These are phyloP conservation scores for Atherinomorus stipes DNA, from an alignment of 2,113 vertebrate genomes.

Conservation along the genomic window DNA sequence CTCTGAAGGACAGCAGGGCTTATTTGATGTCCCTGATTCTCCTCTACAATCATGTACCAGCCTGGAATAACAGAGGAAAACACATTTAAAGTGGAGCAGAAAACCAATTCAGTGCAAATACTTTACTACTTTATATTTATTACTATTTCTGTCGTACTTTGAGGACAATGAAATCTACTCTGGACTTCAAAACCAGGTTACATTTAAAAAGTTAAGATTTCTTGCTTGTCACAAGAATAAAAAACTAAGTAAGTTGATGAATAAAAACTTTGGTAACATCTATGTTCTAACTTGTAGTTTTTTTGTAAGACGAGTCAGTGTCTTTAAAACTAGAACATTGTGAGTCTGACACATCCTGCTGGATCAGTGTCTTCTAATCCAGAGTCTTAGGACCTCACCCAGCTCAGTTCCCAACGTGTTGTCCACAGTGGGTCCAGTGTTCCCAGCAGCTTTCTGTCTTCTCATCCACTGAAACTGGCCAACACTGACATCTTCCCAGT, in stretches of 20 bases:
- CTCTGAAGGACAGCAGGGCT: conserved; percentile 77
- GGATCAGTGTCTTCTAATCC: not conserved
- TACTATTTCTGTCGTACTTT: no score
- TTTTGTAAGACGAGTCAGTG: not conserved
- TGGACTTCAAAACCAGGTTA: not conserved
- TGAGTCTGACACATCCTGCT: not conserved
- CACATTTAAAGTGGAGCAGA: not conserved
- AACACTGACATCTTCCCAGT: conserved; percentile 76
- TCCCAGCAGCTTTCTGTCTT: conserved; percentile 59
- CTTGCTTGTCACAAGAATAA: not conserved
- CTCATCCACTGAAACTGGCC: conserved; percentile 78
- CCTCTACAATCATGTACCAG: conserved; percentile 80
- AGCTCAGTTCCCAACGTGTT: conserved; percentile 74
- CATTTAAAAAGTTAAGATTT: not conserved
- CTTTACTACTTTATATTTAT: not conserved
- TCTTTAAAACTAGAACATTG: not conserved
- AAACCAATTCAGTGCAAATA: fast-evolving
- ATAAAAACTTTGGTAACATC: no score
- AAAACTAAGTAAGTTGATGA: not conserved
- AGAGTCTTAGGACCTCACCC: conserved; percentile 56
- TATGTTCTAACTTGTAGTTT: not conserved
- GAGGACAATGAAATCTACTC: not conserved
- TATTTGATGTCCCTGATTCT: conserved; percentile 43
- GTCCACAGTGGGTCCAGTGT: conserved; percentile 75
- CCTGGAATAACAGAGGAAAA: conserved; percentile 53